A percentile compares a stretch with the other conserved stretches of the same genome.
These are phyloP conservation scores for Narcine bancroftii DNA, from an alignment of 2,113 vertebrate species.

Conservation along the genomic window DNA sequence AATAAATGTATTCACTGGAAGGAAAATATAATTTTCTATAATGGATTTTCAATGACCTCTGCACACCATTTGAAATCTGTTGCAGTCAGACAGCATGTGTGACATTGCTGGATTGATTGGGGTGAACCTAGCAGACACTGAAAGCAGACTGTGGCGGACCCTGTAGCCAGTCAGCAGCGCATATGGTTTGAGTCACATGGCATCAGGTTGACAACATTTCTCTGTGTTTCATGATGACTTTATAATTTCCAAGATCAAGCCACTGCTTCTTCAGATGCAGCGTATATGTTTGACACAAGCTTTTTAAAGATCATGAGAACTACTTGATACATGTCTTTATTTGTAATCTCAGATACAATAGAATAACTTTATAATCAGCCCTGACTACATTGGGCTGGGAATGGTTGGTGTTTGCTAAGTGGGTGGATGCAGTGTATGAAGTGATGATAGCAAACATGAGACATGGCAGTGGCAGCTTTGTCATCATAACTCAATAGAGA, in stretches of 20 bases:
- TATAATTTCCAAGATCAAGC: background rate
- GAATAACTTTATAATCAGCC: background rate
- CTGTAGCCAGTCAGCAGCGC: background rate
- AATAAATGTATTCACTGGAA: background rate
- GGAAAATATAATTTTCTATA: background rate
- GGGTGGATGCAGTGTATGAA: no score
- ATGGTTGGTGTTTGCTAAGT: no score
- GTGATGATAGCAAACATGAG: no score
- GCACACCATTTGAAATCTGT: background rate
- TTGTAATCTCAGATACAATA: background rate
- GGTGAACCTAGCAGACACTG: background rate
- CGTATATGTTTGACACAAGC: background rate
- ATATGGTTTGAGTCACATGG: background rate
- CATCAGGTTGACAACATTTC: background rate
- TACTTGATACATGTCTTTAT: background rate
- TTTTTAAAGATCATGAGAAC: background rate
- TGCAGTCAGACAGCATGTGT: background rate
- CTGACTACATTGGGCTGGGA: no score
- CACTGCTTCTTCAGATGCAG: no score
- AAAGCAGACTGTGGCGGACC: background rate
- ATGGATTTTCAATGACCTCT: slow-evolving; percentile 13
- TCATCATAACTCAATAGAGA: no score
- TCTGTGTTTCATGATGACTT: background rate
- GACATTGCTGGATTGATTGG: background rate
- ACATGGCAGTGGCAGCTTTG: no score